phyloP scores from a whole-genome alignment of 2,113 vertebrate species.

The Neofelis nebulosa region DNA sequence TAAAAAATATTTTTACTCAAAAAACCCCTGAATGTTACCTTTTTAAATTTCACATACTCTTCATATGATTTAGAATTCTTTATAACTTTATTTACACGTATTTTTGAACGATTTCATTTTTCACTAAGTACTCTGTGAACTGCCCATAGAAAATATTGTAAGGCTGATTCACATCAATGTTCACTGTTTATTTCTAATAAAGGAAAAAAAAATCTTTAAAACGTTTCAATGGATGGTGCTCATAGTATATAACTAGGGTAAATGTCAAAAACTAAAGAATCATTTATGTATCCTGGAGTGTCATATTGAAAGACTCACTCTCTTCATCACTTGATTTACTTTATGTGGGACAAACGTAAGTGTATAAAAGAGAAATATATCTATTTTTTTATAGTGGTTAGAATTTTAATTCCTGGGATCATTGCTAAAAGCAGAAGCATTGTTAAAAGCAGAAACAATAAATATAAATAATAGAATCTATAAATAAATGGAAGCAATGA shows the following conservation, averaged over 20 bases:
- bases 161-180: background rate
- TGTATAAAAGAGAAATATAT: background rate
- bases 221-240: background rate
- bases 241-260: constrained; percentile 9
- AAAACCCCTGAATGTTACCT: background rate
- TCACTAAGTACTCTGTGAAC: background rate
- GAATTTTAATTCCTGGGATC: background rate
- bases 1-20: background rate
- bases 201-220: constrained; percentile 3
- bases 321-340: constrained; percentile 61
- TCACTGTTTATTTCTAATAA: background rate
- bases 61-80: background rate
- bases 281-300: background rate
- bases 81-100: background rate
- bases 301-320: constrained; percentile 56
- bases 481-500: background rate
- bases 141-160: background rate
- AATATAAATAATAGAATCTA: background rate
- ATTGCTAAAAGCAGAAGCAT: background rate
- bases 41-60: background rate
- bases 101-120: constrained; percentile 27
- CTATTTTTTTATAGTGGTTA: background rate
- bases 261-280: constrained; percentile 70
- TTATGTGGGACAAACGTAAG: background rate
- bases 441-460: background rate